Evolutionary conservation across 1,140 invertebrate species (phyloP).

Genomic region (Anoplolepis gracilipes): DNA sequence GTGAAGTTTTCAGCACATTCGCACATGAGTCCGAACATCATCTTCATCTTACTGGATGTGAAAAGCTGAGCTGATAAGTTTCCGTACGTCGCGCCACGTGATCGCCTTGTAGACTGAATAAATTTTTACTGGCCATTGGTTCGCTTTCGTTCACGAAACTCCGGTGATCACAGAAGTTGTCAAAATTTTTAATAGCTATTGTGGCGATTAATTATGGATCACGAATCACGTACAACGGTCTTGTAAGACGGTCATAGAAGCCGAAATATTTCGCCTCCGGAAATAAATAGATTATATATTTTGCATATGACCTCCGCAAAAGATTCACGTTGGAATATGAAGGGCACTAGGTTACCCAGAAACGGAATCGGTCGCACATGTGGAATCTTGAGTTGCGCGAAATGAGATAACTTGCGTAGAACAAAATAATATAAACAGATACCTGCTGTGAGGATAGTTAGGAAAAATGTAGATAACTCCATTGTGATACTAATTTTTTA

Average conservation of each 20-base stretch:
- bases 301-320: background rate
- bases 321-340: background rate
- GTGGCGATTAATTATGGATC: slow-evolving; percentile 47
- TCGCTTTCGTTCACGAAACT: slow-evolving; percentile 16
- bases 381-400: background rate
- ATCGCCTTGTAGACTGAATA: slow-evolving; percentile 36
- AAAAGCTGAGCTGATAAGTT: slow-evolving; percentile 50
- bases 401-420: background rate
- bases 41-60: slow-evolving; percentile 59
- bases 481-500: background rate
- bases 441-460: background rate
- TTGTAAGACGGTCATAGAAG: slow-evolving; percentile 35
- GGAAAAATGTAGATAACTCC: background rate
- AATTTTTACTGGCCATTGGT: slow-evolving; percentile 33
- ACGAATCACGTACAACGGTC: slow-evolving; percentile 18
- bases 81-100: slow-evolving; percentile 58
- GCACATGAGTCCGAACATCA: slow-evolving; percentile 48
- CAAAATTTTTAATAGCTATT: slow-evolving; percentile 56
- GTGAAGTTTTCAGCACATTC: slow-evolving; percentile 37
- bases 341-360: slow-evolving; percentile 43
- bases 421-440: slow-evolving; percentile 10
- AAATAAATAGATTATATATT: slow-evolving; percentile 26
- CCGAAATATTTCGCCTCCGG: slow-evolving; percentile 41
- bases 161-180: slow-evolving; percentile 51
- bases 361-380: background rate